Evolutionary conservation across 1,140 invertebrate species (phyloP).

Genomic region (Drosophila tani): DNA sequence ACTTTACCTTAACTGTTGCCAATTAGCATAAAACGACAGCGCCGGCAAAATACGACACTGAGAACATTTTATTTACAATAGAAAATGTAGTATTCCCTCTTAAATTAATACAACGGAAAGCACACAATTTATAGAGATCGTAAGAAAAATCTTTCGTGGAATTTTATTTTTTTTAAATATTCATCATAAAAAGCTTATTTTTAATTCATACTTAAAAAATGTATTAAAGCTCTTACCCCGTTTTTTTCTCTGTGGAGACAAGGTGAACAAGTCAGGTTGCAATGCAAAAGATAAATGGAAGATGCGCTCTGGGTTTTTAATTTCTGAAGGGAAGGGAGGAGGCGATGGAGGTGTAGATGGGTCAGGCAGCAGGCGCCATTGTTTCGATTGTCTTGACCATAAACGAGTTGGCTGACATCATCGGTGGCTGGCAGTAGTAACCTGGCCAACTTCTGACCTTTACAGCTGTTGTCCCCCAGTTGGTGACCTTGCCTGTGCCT

Average conservation of each 20-base stretch:
- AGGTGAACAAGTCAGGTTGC: conserved; percentile 69
- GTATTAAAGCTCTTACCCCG: neutral
- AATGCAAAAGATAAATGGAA: conserved; percentile 74
- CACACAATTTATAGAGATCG: too few species aligned
- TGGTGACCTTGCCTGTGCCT: conserved; percentile 48
- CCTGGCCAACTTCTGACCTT: conserved; percentile 70
- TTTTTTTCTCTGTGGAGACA: conserved; percentile 9
- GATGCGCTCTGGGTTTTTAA: conserved; percentile 53
- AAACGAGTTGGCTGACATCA: conserved; percentile 66
- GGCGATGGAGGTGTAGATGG: neutral
- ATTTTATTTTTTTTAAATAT: neutral
- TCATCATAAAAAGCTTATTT: neutral
- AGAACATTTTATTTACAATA: neutral
- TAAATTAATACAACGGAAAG: too few species aligned
- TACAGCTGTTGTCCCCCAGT: conserved; percentile 36
- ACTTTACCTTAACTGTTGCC: conserved; percentile 62
- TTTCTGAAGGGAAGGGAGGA: conserved; percentile 12
- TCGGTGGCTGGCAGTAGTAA: conserved; percentile 28
- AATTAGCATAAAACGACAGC: conserved; percentile 70
- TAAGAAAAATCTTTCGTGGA: neutral
- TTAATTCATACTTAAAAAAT: too few species aligned
- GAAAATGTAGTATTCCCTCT: neutral
- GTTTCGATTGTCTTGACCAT: conserved; percentile 62
- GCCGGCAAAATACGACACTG: conserved; percentile 18
- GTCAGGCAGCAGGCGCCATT: conserved; percentile 56